Base-by-base conservation (phyloP, 2,888 invertebrate species). In the Didymodactylos carnosus region DNA sequence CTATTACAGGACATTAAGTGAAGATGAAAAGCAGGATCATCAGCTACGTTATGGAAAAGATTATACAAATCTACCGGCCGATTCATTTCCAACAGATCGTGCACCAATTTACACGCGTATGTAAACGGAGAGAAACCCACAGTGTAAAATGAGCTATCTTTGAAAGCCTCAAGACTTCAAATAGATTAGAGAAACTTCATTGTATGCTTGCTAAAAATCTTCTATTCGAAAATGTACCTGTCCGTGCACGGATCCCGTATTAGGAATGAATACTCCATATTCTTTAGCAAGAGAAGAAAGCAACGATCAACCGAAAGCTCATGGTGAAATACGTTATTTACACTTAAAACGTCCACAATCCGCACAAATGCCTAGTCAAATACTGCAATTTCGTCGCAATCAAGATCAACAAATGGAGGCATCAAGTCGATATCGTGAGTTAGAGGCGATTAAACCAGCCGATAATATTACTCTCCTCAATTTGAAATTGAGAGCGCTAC, bases 31-130 rank as follows among this genome's bases (percentile, higher is more conserved):
- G 11, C 80, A 79, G 70, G 81, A 82, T 75, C 76, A 81, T 39
- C 76, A 80, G 7, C 76, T 82, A 39, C 76, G 78, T 75, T 76
- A 80, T 71, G 82, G 82, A 19, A 78, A 77, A 70, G 77, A 79
- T 16, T 81, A 82, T 74, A 76, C 76, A 2, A 81, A 78, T 75
- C 75, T 80, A 13, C 82, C 82, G 8, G 79, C 29, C 23, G n/a
- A 73, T 43, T 13, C 43, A 14, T 73, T 41, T 43, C 23, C 73
- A 43, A 39, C n/a, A 29, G 46, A 49, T 19, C 27, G n/a, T 10
- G 62, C 29, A n/a, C 62, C 35, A 35, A 62, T n/a, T 35, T 62
- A n/a, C 19, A 62, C 10, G 19, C 35, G 62, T 62, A 35, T n/a
- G 35, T 29, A 10, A 43, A n/a, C n/a, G n/a, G n/a, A n/a, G n/a